A percentile compares a stretch with the other conserved stretches of the same genome.
phyloP scores from a whole-genome alignment of 2,113 vertebrate species.

The Myiozetetes cayanensis region DNA sequence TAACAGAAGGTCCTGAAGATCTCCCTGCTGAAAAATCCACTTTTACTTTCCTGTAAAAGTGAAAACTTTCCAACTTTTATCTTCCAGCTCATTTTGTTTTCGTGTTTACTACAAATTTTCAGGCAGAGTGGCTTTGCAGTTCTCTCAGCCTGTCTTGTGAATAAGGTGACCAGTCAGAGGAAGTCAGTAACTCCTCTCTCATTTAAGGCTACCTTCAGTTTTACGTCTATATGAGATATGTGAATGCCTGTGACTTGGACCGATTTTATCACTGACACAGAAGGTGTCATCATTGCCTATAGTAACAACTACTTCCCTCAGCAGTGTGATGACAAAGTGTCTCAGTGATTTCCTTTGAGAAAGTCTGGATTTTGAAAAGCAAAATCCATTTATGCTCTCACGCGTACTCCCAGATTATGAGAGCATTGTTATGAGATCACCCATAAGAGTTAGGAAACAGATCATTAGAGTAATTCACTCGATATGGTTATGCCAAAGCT shows the following conservation, averaged over 20 bases:
- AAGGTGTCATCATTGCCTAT: neutral
- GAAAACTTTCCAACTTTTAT: neutral
- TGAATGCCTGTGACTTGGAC: neutral
- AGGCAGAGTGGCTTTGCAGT: neutral
- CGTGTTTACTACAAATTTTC: neutral
- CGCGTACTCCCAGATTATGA: neutral
- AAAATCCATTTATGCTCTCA: slow-evolving; percentile 3
- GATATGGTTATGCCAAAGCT: slow-evolving; percentile 29
- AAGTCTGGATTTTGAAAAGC: neutral
- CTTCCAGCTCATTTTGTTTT: neutral
- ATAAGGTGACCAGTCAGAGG: neutral
- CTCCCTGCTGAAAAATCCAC: neutral
- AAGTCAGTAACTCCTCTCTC: neutral
- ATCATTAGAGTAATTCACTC: slow-evolving; percentile 49
- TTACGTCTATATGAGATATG: neutral
- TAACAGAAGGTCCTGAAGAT: neutral
- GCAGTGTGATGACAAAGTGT: neutral
- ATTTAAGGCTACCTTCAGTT: neutral
- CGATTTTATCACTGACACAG: neutral
- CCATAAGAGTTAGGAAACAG: slow-evolving; percentile 22
- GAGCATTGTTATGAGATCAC: slow-evolving; percentile 48
- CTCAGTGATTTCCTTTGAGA: neutral
- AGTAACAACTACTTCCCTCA: neutral
- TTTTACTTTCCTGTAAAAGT: neutral
- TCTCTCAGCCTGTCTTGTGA: neutral